These are phyloP conservation scores for Panthera tigris DNA, from an alignment of 2,113 vertebrate genomes.

Conservation along the genomic window DNA sequence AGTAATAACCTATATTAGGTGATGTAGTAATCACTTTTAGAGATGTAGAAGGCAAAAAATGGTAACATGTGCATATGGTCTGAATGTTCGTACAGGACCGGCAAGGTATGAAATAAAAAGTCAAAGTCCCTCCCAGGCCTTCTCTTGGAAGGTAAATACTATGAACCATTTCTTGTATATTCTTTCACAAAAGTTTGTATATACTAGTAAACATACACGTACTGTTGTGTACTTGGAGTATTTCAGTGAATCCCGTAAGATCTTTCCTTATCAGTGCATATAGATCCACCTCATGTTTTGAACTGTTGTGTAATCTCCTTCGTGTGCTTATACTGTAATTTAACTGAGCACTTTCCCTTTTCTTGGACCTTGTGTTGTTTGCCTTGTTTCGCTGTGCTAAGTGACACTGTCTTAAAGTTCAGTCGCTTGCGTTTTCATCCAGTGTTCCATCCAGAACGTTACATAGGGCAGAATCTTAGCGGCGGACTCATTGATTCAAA, in stretches of 20 bases:
- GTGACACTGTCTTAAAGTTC: neutral
- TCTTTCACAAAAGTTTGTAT: neutral
- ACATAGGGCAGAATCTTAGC: neutral
- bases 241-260: neutral
- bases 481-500: neutral
- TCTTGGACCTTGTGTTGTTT: neutral
- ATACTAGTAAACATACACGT: too few species aligned
- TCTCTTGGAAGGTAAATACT: neutral
- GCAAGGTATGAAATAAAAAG: neutral
- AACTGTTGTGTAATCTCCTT: neutral
- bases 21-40: neutral
- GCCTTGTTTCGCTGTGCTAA: neutral
- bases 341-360: neutral
- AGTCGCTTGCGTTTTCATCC: neutral
- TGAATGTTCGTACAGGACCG: neutral
- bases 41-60: neutral
- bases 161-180: neutral
- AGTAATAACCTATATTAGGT: neutral
- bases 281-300: neutral
- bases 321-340: neutral
- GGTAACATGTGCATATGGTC: neutral
- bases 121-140: neutral
- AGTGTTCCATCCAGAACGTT: neutral
- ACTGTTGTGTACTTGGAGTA: neutral
- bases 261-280: neutral